Evolutionary conservation across 1,140 invertebrate species (phyloP), one percentile per base, ranked within the genome.

Genomic region (Amphibalanus amphitrite): DNA sequence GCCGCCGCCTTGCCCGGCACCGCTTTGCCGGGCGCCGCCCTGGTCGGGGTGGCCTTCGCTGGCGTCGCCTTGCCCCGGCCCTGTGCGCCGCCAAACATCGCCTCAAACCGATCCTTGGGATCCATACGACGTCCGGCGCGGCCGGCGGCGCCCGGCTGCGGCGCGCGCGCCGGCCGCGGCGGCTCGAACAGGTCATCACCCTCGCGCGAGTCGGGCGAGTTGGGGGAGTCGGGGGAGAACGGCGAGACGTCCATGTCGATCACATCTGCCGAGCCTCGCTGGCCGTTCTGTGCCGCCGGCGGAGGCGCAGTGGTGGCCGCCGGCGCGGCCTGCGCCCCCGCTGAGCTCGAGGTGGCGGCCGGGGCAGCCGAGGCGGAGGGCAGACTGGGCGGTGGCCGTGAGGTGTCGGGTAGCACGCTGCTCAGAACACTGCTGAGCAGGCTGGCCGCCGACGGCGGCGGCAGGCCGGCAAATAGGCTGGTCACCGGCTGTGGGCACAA

Each of bases 111-210:
- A n/a, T n/a, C n/a, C n/a, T n/a, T n/a, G n/a, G n/a, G n/a, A n/a
- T n/a, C n/a, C n/a, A n/a, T n/a, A n/a, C n/a, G 65, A 28, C 65
- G 4, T 10, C 47, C 83, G n/a, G 82, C 26, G 71, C 78, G 30
- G 75, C 74, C 23, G 78, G 77, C 28, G 78, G 81, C 28, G 78
- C 76, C 65, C 72, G n/a, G n/a, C 65, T 72, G n/a, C 23, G 70
- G 71, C 69, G 71, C 70, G 17, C 72, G 74, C 30, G 73, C 76
- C 67, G 90, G 70, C 25, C 74, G 75, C 8, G 75, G 90, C 30
- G 91, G 90, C 80, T 91, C 89, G 81, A 92, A 92, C 59, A 92
- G 82, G 78, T 92, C 91, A 76, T 91, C 89, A 75, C 89, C 91
- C 77, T 92, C 87, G 0, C 90, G 90, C 20, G 90, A 91, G 70